Conservation (phyloP, 2,113 vertebrate genomes). For the Burhinus oedicnemus region DNA sequence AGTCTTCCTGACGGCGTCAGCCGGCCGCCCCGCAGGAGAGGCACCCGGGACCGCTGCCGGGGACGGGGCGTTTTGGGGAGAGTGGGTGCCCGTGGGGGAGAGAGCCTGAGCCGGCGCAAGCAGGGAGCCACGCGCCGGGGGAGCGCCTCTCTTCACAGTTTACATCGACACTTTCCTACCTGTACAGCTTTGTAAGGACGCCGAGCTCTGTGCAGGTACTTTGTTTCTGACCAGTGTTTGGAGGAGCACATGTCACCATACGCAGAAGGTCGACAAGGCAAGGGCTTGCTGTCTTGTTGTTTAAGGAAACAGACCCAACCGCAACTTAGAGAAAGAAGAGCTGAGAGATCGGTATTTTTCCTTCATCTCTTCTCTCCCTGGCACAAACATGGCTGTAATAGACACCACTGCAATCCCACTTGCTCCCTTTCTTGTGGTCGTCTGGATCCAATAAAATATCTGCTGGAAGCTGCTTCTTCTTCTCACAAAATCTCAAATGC, state of each 20-base stretch:
- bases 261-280: background rate
- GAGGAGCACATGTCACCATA: background rate
- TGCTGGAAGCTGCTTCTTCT: conserved; percentile 23
- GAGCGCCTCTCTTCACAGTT: conserved; percentile 40
- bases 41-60: conserved; percentile 18
- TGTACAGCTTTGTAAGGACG: conserved; percentile 28
- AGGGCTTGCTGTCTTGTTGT: background rate
- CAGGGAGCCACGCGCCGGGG: background rate
- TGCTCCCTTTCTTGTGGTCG: background rate
- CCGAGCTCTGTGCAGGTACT: conserved; percentile 14
- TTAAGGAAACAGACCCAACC: conserved; percentile 6
- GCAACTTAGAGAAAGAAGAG: conserved; percentile 22
- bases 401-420: background rate
- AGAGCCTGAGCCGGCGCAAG: conserved; percentile 15
- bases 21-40: background rate
- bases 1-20: conserved; percentile 88
- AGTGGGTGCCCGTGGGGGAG: conserved; percentile 45
- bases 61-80: conserved; percentile 52
- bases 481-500: conserved; percentile 13
- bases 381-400: conserved; percentile 10
- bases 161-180: conserved; percentile 45
- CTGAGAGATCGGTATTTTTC: background rate
- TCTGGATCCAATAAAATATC: conserved; percentile 12
- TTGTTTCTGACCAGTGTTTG: background rate
- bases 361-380: conserved; percentile 31